Percentiles rank a stretch among this genome's conserved stretches.
phyloP scores from a whole-genome alignment of 2,888 invertebrate species.

The Caenorhabditis sp. region DNA sequence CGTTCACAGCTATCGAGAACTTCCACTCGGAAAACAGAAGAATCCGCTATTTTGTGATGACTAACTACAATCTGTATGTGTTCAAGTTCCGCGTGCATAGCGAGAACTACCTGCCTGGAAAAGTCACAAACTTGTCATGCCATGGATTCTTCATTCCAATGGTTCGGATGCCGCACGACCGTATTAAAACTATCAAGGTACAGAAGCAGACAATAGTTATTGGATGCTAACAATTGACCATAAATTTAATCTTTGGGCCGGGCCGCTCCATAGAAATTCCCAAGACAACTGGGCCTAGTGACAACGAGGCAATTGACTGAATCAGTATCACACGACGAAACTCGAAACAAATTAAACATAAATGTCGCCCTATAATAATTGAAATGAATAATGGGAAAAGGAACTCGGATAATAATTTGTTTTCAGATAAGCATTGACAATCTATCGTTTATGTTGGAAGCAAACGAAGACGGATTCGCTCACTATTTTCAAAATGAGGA shows the following conservation, averaged over 20 bases:
- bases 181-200: conserved; percentile 36
- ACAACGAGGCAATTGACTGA: too few relatives aligned
- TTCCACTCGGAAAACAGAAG: conserved; percentile 30
- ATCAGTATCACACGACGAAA: too few relatives aligned
- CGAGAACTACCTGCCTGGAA: background rate
- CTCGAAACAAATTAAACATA: background rate
- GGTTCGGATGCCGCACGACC: conserved; percentile 37
- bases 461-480: conserved; percentile 35
- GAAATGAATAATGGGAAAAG: too few relatives aligned
- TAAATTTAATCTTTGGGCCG: too few relatives aligned
- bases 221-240: too few relatives aligned
- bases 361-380: too few relatives aligned
- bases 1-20: conserved; percentile 34
- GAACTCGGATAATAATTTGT: too few relatives aligned
- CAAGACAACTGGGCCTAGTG: too few relatives aligned
- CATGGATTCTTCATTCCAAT: conserved; percentile 43
- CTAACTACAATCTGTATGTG: conserved; percentile 48
- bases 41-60: conserved; percentile 41
- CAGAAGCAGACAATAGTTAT: background rate
- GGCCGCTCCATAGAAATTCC: too few relatives aligned
- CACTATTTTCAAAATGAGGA: conserved; percentile 19
- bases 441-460: conserved; percentile 21
- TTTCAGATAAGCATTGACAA: conserved; percentile 38
- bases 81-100: conserved; percentile 13
- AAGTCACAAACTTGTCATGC: conserved; percentile 18